Conservation (phyloP, 2,888 invertebrate genomes). For the Lucinisca nassula region DNA sequence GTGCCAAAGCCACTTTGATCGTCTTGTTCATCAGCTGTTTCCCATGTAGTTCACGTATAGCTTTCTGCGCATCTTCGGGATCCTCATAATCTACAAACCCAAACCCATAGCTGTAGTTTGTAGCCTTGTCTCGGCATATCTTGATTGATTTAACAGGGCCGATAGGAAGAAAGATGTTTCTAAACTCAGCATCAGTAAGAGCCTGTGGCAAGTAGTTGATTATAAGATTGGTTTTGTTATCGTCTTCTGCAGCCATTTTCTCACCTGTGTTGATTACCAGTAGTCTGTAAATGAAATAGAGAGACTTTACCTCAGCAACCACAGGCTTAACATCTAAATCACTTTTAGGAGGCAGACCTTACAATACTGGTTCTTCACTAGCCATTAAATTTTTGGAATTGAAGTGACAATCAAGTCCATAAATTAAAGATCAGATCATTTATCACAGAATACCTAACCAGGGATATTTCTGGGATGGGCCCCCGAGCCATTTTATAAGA, state of each 20-base stretch:
- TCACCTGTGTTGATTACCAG: not conserved
- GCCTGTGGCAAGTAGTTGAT: constrained; percentile 98
- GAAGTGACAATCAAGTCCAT: no score
- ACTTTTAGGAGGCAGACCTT: no score
- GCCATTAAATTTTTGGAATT: no score
- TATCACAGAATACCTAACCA: no score
- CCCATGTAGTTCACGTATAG: constrained; percentile 96
- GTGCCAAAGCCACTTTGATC: constrained; percentile 97
- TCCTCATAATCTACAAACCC: constrained; percentile 97
- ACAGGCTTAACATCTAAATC: no score
- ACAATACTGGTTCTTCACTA: no score
- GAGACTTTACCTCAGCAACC: no score
- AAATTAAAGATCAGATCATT: no score
- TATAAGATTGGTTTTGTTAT: constrained; percentile 93
- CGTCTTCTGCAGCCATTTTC: constrained; percentile 38
- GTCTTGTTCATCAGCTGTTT: constrained; percentile 96
- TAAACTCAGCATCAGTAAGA: constrained; percentile 96
- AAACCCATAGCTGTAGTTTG: constrained; percentile 98
- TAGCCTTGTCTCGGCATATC: constrained; percentile 90
- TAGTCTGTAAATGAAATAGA: not conserved
- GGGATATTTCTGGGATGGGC: no score
- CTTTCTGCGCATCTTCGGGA: constrained; percentile 95
- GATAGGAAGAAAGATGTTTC: constrained; percentile 95
- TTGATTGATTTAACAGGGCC: constrained; percentile 96
- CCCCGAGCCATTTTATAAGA: no score